A percentile compares a stretch with the other conserved stretches of the same genome.
These are phyloP conservation scores for Drosophila subsilvestris DNA, from an alignment of 2,888 invertebrate species.

Conservation along the genomic window DNA sequence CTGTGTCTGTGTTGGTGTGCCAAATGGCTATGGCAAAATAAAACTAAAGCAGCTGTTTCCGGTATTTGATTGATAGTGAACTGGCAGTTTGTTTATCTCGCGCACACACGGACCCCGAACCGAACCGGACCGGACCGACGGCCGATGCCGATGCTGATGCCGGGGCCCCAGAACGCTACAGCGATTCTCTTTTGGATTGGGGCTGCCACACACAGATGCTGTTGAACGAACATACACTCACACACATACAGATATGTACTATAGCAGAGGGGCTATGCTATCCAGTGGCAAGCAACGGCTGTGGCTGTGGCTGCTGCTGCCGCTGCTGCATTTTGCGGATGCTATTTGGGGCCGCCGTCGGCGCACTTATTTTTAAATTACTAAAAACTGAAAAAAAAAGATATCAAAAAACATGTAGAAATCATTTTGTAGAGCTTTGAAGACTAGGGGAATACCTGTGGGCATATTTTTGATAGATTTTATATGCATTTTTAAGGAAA, in stretches of 20 bases:
- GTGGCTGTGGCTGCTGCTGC: conserved; percentile 25
- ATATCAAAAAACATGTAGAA: conserved; percentile 11
- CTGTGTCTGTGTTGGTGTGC: conserved; percentile 61
- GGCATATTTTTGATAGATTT: background rate
- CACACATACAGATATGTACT: conserved; percentile 38
- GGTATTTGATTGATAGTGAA: conserved; percentile 85
- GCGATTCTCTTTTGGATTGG: conserved; percentile 41
- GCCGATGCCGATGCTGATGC: background rate
- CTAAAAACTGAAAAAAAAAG: conserved; percentile 60
- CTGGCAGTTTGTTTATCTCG: conserved; percentile 84
- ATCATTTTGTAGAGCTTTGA: background rate
- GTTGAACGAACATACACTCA: conserved; percentile 30
- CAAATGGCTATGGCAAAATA: conserved; percentile 82
- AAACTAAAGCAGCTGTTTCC: conserved; percentile 85
- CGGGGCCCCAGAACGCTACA: conserved; percentile 41
- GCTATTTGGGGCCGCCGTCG: conserved; percentile 81
- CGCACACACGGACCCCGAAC: conserved; percentile 50
- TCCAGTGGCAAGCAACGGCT: conserved; percentile 55
- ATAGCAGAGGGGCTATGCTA: conserved; percentile 43
- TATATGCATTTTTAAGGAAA: background rate
- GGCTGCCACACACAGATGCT: conserved; percentile 42
- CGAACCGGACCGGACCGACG: conserved; percentile 16
- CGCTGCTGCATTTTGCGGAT: conserved; percentile 75
- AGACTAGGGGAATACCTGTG: background rate
- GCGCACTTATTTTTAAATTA: conserved; percentile 80